A percentile compares a stretch with the other conserved stretches of the same genome.
phyloP scores from a whole-genome alignment of 2,888 invertebrate species.

The Nemotelus pantherinus region DNA sequence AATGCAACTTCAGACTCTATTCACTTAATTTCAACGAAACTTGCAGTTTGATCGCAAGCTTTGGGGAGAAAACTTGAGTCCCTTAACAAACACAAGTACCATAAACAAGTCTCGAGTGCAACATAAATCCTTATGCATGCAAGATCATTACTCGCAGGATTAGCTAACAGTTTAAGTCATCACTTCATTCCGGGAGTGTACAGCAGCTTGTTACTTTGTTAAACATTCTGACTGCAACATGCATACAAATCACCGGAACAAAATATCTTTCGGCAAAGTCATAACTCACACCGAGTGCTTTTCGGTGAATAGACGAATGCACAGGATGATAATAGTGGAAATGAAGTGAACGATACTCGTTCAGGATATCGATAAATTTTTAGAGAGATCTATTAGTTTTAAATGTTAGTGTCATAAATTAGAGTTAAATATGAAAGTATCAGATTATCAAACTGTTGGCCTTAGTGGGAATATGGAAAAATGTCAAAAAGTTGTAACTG shows the following conservation, averaged over 20 bases:
- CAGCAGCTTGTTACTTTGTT: slow-evolving; percentile 2
- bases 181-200: slow-evolving; percentile 9
- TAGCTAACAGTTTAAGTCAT: slow-evolving; percentile 23
- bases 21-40: too few species aligned
- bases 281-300: not conserved
- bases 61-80: too few species aligned
- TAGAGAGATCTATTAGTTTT: too few species aligned
- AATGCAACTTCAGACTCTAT: too few species aligned
- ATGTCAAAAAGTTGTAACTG: too few species aligned
- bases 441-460: too few species aligned
- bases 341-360: too few species aligned
- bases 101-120: not conserved
- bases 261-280: slow-evolving; percentile 1
- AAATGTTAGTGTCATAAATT: too few species aligned
- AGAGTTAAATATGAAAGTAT: too few species aligned
- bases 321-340: not conserved
- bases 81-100: not conserved
- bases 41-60: too few species aligned
- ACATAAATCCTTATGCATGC: slow-evolving; percentile 18
- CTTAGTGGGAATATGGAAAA: too few species aligned
- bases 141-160: slow-evolving; percentile 17
- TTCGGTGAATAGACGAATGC: not conserved
- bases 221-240: not conserved
- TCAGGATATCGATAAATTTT: too few species aligned
- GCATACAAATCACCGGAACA: slow-evolving; percentile 24